Percentiles rank a stretch among this genome's conserved stretches.
Conservation (phyloP, 2,113 vertebrate genomes). For the Indri indri region DNA sequence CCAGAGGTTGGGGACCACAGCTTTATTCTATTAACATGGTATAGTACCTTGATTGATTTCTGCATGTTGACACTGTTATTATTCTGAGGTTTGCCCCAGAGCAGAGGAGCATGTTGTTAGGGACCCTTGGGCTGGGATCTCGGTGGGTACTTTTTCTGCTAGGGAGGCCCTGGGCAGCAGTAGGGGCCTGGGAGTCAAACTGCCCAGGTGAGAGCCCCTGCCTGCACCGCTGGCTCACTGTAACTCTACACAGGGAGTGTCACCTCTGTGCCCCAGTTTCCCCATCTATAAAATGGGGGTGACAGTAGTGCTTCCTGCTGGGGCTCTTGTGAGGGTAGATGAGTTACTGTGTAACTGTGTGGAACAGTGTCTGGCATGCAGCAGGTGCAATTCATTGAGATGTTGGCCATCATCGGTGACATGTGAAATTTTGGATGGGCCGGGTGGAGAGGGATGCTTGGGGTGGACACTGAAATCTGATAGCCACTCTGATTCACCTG, state of each 20-base stretch:
- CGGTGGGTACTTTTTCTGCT: neutral
- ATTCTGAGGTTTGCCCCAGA: neutral
- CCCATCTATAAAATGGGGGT: neutral
- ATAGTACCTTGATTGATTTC: no score
- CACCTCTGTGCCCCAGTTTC: neutral
- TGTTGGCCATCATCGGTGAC: rapidly evolving
- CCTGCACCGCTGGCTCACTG: rapidly evolving
- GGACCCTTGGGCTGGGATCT: neutral
- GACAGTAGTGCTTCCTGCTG: neutral
- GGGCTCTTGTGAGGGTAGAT: neutral
- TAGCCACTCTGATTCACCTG: neutral
- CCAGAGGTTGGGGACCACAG: no score
- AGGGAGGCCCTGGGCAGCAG: neutral
- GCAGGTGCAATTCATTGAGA: neutral
- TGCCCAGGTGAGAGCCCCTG: rapidly evolving
- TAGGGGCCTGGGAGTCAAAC: neutral
- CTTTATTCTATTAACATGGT: neutral
- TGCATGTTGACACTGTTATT: neutral
- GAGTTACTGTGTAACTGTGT: neutral
- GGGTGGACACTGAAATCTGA: no score
- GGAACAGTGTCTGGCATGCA: neutral
- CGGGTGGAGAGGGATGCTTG: neutral
- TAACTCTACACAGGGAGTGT: neutral
- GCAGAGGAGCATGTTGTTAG: neutral
- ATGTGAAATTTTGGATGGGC: neutral